Percentiles rank a stretch among this genome's conserved stretches.
Evolutionary conservation across 92 coral and sea anemone genomes (phyloP).

Genomic region (Porites lobata): DNA sequence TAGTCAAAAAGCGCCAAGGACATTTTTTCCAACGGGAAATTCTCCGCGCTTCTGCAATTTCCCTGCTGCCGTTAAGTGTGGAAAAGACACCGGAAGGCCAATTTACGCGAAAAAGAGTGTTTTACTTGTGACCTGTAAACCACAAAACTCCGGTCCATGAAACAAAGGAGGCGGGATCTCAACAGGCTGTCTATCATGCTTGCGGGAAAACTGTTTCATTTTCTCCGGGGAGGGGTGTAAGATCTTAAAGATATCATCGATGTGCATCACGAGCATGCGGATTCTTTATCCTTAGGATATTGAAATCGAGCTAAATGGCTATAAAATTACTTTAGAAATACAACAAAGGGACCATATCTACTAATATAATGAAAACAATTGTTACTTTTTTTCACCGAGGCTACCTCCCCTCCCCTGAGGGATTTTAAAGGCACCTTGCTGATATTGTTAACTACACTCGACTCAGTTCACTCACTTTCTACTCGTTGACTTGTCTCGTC

Average conservation of each 20-base stretch:
- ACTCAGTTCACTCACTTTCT: slow-evolving; percentile 71
- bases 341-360: not conserved
- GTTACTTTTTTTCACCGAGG: not conserved
- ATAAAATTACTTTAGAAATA: not conserved
- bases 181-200: slow-evolving; percentile 73
- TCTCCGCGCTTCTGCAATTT: not conserved
- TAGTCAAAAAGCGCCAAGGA: slow-evolving; percentile 13
- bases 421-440: slow-evolving; percentile 40
- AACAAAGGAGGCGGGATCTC: slow-evolving; percentile 88
- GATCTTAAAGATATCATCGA: not conserved
- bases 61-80: slow-evolving; percentile 21
- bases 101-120: slow-evolving; percentile 22
- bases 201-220: slow-evolving; percentile 41
- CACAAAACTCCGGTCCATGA: slow-evolving; percentile 64
- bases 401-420: slow-evolving; percentile 18
- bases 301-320: not conserved
- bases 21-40: slow-evolving; percentile 22
- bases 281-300: not conserved
- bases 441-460: slow-evolving; percentile 62
- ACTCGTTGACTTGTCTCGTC: slow-evolving; percentile 71
- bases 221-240: not conserved
- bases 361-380: not conserved
- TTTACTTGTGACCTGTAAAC: slow-evolving; percentile 26
- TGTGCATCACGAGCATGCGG: not conserved
- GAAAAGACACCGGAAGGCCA: slow-evolving; percentile 46